A percentile compares a stretch with the other conserved stretches of the same genome.
phyloP scores from a whole-genome alignment of 2,888 invertebrate species.

The Disparrhopalites patrizii region DNA sequence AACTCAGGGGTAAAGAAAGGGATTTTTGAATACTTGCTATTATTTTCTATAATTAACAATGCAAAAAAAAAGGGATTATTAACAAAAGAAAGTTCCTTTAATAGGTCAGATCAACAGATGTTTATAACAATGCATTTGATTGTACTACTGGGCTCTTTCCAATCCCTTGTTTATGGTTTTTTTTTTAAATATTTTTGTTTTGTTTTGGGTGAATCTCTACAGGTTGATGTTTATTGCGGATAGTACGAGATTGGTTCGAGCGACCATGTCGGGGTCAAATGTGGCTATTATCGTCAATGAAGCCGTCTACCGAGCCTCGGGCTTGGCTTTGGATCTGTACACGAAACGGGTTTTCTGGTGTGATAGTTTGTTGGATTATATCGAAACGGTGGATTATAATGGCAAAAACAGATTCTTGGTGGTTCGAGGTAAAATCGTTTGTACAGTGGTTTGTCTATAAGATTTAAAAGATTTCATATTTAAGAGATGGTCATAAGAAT shows the following conservation, averaged over 20 bases:
- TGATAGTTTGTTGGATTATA: constrained; percentile 89
- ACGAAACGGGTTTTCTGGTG: constrained; percentile 92
- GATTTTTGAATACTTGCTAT: no score
- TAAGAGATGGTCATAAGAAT: no score
- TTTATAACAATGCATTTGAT: no score
- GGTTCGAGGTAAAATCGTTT: constrained; percentile 63
- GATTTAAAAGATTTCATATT: no score
- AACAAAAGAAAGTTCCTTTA: neutral
- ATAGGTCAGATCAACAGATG: neutral
- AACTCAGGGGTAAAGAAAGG: constrained; percentile 62
- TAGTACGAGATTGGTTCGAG: constrained; percentile 61
- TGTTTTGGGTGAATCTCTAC: constrained; percentile 11
- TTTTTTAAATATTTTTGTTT: neutral
- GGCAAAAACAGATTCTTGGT: constrained; percentile 77
- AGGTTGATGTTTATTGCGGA: constrained; percentile 59
- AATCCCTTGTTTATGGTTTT: neutral
- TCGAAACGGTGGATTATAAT: constrained; percentile 92
- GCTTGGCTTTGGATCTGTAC: constrained; percentile 85
- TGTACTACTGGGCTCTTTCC: no score
- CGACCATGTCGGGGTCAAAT: constrained; percentile 92
- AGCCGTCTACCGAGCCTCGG: constrained; percentile 90
- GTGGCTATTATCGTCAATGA: constrained; percentile 78
- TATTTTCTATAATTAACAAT: no score
- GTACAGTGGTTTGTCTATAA: no score
- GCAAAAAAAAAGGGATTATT: no score